Percentiles rank a stretch among this genome's conserved stretches.
Evolutionary conservation across 1,140 invertebrate species (phyloP).

Genomic region (Phymastichus coffea): DNA sequence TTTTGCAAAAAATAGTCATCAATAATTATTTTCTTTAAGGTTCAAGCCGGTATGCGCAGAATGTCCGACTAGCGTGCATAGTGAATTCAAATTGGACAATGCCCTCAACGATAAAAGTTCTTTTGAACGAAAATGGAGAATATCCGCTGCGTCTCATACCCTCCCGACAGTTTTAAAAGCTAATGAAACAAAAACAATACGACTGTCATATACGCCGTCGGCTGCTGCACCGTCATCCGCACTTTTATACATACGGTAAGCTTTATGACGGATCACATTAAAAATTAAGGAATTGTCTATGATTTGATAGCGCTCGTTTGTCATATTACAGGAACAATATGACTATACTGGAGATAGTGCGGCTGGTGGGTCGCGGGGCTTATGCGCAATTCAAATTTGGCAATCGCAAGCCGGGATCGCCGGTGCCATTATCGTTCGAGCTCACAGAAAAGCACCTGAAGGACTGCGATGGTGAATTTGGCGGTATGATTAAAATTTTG

Average conservation of each 20-base stretch:
- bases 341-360: constrained; percentile 84
- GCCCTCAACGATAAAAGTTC: constrained; percentile 36
- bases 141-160: constrained; percentile 38
- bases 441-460: constrained; percentile 80
- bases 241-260: constrained; percentile 51
- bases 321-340: constrained; percentile 82
- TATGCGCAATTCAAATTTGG: constrained; percentile 86
- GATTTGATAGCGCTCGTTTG: neutral
- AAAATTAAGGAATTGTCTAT: constrained; percentile 1
- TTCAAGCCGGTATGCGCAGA: constrained; percentile 49
- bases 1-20: neutral
- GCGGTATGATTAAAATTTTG: too few species aligned
- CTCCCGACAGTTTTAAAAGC: constrained; percentile 52
- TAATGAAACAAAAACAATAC: constrained; percentile 48
- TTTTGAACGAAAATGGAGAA: constrained; percentile 42
- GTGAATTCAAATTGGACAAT: constrained; percentile 51
- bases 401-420: constrained; percentile 80
- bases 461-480: constrained; percentile 75
- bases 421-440: constrained; percentile 78
- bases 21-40: constrained; percentile 29
- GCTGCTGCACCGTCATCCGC: constrained; percentile 44
- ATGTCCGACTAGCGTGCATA: constrained; percentile 39
- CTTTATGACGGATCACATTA: neutral
- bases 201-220: constrained; percentile 49
- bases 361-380: constrained; percentile 79